These are phyloP conservation scores for Idaea dimidiata DNA, from an alignment of 2,888 invertebrate genomes.

Conservation along the genomic window DNA sequence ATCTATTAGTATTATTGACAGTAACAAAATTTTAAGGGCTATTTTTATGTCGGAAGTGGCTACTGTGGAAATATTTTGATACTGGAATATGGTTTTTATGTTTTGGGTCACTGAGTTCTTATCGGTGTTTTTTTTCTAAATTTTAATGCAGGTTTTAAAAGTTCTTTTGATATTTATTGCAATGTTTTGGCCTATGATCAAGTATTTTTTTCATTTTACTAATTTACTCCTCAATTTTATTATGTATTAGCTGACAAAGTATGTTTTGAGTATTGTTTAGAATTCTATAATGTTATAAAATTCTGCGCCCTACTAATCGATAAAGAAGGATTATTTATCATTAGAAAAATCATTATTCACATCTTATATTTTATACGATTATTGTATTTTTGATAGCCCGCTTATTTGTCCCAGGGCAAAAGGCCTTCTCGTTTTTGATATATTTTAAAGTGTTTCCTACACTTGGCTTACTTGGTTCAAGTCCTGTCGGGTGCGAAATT, in stretches of 20 bases:
- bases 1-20: constrained; percentile 2
- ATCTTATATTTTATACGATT: too few relatives aligned
- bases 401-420: too few relatives aligned
- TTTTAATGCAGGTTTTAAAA: neutral
- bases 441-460: too few relatives aligned
- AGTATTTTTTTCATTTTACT: constrained; percentile 58
- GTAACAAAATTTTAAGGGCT: constrained; percentile 14
- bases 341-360: too few relatives aligned
- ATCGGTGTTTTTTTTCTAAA: neutral
- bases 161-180: constrained; percentile 44
- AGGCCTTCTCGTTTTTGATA: too few relatives aligned
- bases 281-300: neutral
- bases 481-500: too few relatives aligned
- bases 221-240: constrained; percentile 40
- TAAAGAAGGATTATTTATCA: too few relatives aligned
- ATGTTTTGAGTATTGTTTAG: neutral
- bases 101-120: neutral
- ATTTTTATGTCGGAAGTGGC: constrained; percentile 8
- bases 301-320: too few relatives aligned
- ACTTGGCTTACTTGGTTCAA: too few relatives aligned
- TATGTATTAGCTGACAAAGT: constrained; percentile 7
- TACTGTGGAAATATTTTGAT: neutral
- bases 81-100: neutral
- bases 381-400: too few relatives aligned
- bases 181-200: constrained; percentile 55